Evolutionary conservation across 2,797 vertebrate genomes (phyloP).

Genomic region (Melanotaenia nigrans): DNA sequence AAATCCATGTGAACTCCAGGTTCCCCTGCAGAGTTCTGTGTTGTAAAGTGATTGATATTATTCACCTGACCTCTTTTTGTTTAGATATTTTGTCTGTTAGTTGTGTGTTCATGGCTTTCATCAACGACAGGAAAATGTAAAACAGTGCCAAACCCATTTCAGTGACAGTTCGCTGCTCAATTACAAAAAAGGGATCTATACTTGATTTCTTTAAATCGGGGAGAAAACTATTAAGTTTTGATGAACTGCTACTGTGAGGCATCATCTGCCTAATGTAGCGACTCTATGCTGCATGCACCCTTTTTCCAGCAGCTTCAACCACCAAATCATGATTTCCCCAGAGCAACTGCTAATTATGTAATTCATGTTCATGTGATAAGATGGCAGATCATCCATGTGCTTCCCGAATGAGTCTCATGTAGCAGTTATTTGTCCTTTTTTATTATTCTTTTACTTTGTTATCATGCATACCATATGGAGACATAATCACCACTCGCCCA

Average conservation of each 20-base stretch:
- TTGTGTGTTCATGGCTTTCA: not conserved
- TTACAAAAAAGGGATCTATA: constrained; percentile 11
- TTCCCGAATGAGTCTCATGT: constrained; percentile 48
- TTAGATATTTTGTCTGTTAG: not conserved
- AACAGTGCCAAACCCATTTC: constrained; percentile 4
- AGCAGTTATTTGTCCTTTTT: constrained; percentile 28
- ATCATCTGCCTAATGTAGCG: constrained; percentile 54
- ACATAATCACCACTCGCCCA: constrained; percentile 13
- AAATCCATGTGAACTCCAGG: not conserved
- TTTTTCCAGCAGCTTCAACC: constrained; percentile 44
- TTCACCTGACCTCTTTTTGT: not conserved
- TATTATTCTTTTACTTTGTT: not conserved
- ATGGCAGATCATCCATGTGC: constrained; percentile 48
- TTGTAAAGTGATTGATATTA: not conserved
- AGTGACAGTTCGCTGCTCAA: constrained; percentile 16
- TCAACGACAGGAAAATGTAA: constrained; percentile 21
- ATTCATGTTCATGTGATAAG: constrained; percentile 62
- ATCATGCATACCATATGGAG: constrained; percentile 8
- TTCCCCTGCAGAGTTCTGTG: not conserved
- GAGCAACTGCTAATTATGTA: constrained; percentile 74
- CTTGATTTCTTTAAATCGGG: constrained; percentile 33
- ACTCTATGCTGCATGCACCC: constrained; percentile 8
- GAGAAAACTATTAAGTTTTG: constrained; percentile 52
- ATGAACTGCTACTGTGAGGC: constrained; percentile 56
- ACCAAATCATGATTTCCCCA: constrained; percentile 75